phyloP scores from a whole-genome alignment of 2,797 vertebrate genomes.

The Hippopotamyrus pictus region DNA sequence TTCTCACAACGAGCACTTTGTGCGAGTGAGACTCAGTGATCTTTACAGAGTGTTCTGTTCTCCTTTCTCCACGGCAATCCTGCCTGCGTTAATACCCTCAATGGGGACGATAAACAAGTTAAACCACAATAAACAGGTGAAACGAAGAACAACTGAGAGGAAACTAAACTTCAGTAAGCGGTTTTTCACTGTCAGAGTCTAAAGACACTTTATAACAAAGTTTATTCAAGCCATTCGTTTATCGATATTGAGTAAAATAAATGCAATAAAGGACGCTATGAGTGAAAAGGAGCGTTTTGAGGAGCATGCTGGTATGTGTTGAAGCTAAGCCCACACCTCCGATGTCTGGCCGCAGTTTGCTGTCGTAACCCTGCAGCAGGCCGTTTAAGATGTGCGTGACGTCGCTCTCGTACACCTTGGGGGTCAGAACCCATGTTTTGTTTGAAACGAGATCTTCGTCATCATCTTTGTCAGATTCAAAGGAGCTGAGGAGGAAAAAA shows the following conservation, averaged over 20 bases:
- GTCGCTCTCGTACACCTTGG: conserved; percentile 93
- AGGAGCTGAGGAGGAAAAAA: conserved; percentile 63
- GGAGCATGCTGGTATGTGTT: not conserved
- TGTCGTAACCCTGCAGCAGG: conserved; percentile 92
- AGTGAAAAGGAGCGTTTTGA: not conserved
- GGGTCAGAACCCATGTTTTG: conserved; percentile 97
- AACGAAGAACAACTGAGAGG: not conserved
- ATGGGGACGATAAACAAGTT: not conserved
- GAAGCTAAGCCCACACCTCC: conserved; percentile 67
- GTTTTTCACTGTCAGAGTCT: not conserved
- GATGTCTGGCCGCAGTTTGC: conserved; percentile 94
- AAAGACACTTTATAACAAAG: not conserved
- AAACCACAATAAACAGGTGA: not conserved
- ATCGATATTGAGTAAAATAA: not conserved
- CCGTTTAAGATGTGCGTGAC: conserved; percentile 96
- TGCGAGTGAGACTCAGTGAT: not conserved
- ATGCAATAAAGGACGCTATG: not conserved
- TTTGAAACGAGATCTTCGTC: conserved; percentile 79
- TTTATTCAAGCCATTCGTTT: not conserved
- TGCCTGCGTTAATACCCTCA: not conserved
- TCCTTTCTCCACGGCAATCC: not conserved
- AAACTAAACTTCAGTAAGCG: not conserved
- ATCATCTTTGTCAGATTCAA: conserved; percentile 87
- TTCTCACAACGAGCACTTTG: not conserved
- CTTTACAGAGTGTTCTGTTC: not conserved